A percentile compares a stretch with the other conserved stretches of the same genome.
phyloP scores from a whole-genome alignment of 37 sponge, comb jelly and placozoan genomes.

The Trichoplax adhaerens region DNA sequence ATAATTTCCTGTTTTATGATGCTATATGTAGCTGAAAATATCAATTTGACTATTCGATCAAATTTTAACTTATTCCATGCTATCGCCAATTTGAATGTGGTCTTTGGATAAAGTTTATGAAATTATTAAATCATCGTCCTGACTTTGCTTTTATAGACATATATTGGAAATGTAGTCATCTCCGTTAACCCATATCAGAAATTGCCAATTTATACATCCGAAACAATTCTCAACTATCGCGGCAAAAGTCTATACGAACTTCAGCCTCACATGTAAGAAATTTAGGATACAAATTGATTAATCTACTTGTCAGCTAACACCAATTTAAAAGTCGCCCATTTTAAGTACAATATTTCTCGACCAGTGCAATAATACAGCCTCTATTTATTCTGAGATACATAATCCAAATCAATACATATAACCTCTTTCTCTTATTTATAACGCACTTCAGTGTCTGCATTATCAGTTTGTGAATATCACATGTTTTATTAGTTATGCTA shows the following conservation, averaged over 20 bases:
- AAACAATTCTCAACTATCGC: slow-evolving; percentile 38
- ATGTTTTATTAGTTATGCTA: slow-evolving; percentile 34
- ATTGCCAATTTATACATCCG: slow-evolving; percentile 37
- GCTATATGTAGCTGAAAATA: no score
- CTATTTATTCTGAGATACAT: no score
- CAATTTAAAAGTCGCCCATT: no score
- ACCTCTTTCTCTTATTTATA: neutral
- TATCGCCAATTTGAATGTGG: neutral
- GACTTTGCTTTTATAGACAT: slow-evolving; percentile 36
- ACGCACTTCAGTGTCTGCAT: no score
- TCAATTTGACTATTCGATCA: no score
- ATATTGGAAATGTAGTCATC: slow-evolving; percentile 71
- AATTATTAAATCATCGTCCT: neutral
- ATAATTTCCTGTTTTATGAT: no score
- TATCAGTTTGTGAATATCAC: no score
- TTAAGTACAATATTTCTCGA: no score
- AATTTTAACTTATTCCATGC: neutral
- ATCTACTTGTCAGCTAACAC: neutral
- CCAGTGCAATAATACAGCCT: no score
- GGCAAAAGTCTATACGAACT: slow-evolving; percentile 54
- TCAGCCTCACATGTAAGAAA: slow-evolving; percentile 71
- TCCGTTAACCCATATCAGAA: slow-evolving; percentile 63
- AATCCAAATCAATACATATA: no score
- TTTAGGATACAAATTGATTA: neutral
- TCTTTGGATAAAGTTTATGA: neutral